Conservation (phyloP, 2,888 invertebrate species). For the Phymatocera aterrima region DNA sequence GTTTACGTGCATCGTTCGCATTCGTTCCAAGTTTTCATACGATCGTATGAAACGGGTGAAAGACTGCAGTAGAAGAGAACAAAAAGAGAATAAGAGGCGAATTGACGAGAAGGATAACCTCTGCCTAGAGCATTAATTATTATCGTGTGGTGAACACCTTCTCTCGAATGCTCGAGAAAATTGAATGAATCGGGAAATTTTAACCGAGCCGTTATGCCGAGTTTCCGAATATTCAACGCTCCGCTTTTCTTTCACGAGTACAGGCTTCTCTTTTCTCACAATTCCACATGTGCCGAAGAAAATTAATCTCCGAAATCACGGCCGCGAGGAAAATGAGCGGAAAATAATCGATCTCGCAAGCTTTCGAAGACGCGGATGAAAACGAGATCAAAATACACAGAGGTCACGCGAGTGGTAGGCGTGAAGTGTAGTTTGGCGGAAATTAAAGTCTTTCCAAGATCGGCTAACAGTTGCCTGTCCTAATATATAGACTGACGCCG, state of each 20-base stretch:
- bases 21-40: no score
- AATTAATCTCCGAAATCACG: no score
- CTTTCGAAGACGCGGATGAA: not conserved
- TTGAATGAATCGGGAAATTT: not conserved
- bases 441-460: not conserved
- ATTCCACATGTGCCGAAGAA: no score
- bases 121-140: not conserved
- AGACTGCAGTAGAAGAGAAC: not conserved
- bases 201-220: not conserved
- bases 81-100: not conserved
- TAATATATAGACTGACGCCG: not conserved
- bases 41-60: no score
- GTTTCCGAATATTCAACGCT: not conserved
- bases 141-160: not conserved
- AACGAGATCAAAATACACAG: not conserved
- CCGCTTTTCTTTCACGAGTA: no score
- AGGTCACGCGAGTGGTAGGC: not conserved
- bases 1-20: no score
- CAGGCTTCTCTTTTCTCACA: no score
- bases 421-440: not conserved
- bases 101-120: not conserved
- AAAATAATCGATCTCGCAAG: no score
- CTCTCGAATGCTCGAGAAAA: not conserved
- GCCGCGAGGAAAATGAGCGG: no score
- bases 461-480: not conserved